Conservation (phyloP, 2,888 invertebrate species). For the Pristionchus mayeri region DNA sequence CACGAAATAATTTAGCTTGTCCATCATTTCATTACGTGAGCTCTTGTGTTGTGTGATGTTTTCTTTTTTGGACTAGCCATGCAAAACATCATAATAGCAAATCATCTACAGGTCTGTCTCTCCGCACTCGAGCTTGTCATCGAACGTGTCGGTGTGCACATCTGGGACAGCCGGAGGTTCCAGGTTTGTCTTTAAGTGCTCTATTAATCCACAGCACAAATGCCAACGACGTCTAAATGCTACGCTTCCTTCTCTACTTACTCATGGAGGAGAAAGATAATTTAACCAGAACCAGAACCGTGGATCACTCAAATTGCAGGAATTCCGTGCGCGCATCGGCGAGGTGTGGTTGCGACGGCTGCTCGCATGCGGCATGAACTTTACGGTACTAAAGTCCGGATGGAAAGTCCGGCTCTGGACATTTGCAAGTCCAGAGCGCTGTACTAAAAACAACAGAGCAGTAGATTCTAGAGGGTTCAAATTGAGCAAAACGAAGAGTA, state of each 20-base stretch:
- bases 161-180: slow-evolving; percentile 54
- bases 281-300: background rate
- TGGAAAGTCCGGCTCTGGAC: slow-evolving; percentile 4
- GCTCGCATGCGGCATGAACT: slow-evolving; percentile 61
- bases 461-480: too few relatives aligned
- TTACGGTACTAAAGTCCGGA: slow-evolving; percentile 52
- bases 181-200: slow-evolving; percentile 25
- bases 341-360: slow-evolving; percentile 59
- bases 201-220: too few relatives aligned
- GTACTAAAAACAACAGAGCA: too few relatives aligned
- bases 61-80: too few relatives aligned
- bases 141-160: slow-evolving; percentile 64
- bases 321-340: slow-evolving; percentile 55
- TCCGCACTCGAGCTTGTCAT: slow-evolving; percentile 70
- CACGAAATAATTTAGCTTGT: background rate
- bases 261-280: too few relatives aligned
- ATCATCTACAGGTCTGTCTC: slow-evolving; percentile 60
- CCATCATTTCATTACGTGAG: background rate
- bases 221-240: too few relatives aligned
- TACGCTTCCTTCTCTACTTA: too few relatives aligned
- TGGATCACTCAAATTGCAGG: background rate
- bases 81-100: too few relatives aligned
- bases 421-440: too few relatives aligned
- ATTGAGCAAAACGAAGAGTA: too few relatives aligned
- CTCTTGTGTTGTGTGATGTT: too few relatives aligned